phyloP scores from a whole-genome alignment of 2,113 vertebrate genomes.

The Ptyas mucosa region DNA sequence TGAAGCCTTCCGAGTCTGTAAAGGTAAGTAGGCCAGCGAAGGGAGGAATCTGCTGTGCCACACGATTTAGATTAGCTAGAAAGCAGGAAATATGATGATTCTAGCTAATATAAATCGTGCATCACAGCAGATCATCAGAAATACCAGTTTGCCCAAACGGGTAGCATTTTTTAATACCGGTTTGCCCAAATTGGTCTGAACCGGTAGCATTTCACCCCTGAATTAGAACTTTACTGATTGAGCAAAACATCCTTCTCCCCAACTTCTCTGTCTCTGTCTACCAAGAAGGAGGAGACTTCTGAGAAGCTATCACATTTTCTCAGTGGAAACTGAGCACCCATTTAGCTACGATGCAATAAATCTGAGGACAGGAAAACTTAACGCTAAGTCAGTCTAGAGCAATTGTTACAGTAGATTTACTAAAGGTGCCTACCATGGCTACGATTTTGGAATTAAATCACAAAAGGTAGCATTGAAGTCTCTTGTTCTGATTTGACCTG shows the following conservation, averaged over 20 bases:
- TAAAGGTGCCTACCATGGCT: background rate
- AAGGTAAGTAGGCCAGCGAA: no score
- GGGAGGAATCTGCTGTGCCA: no score
- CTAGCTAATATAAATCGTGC: no score
- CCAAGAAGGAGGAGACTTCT: background rate
- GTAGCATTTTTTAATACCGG: no score
- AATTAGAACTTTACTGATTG: background rate
- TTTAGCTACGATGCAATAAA: background rate
- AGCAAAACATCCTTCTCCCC: background rate
- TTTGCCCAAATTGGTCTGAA: no score
- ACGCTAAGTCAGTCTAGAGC: background rate
- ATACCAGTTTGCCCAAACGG: no score
- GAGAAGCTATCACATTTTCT: background rate
- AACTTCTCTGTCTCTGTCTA: background rate
- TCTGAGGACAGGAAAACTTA: background rate
- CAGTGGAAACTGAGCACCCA: background rate
- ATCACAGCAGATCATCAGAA: no score
- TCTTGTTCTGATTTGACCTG: conserved; percentile 21
- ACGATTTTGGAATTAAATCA: conserved; percentile 12
- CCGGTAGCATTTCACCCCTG: no score
- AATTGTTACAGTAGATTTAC: conserved; percentile 1
- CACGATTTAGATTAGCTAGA: no score
- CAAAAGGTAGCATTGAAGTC: conserved; percentile 1
- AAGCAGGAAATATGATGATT: no score
- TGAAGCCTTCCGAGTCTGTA: no score